Evolutionary conservation across 2,888 invertebrate genomes (phyloP), one percentile per base, ranked within the genome.

Genomic region (Resseliella maxima): DNA sequence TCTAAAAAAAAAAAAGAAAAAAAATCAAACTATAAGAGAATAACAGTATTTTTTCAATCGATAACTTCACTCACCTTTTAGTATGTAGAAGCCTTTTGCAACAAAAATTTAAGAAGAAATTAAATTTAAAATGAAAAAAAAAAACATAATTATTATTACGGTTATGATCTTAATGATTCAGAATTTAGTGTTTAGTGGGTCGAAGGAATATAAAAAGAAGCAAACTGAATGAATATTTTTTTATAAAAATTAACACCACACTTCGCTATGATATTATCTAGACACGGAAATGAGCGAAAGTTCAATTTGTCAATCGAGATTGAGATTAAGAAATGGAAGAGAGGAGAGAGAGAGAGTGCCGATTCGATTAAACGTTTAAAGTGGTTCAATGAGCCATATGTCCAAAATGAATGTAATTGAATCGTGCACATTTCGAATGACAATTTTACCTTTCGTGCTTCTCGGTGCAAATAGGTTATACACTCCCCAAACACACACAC

Each of bases 181-280:
- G 12, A 59, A 59, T 59, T 59, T 59, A 59, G 59, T 59, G 24
- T 59, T 59, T 59, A 59, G 59, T 24, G 59, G 24, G 59, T 24
- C 2, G 46, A 50, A 41, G 41, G 12, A 72, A 72, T 31, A 72
- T 12, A 10, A 35, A 31, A 12, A 2, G n/a, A 72, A 5, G 24
- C 18, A 72, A 72, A 72, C 12, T 1, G 24, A 72, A 31, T 5
- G 72, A 72, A 72, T 72, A 72, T 72, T 72, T 72, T 72, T 72
- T 72, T 72, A 72, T 72, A 50, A 59, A 72, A 72, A 72, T 72
- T 72, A 72, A 72, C 31, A 72, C 72, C 72, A 72, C 72, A 72
- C 72, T 72, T 18, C 72, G 72, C 72, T 31, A 72, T 72, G 72
- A 72, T 72, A 72, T 72, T 72, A 72, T 72, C 72, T 5, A 72